Percentiles rank a stretch among this genome's conserved stretches.
Evolutionary conservation across 2,113 vertebrate species (phyloP).

Genomic region (Channa argus): DNA sequence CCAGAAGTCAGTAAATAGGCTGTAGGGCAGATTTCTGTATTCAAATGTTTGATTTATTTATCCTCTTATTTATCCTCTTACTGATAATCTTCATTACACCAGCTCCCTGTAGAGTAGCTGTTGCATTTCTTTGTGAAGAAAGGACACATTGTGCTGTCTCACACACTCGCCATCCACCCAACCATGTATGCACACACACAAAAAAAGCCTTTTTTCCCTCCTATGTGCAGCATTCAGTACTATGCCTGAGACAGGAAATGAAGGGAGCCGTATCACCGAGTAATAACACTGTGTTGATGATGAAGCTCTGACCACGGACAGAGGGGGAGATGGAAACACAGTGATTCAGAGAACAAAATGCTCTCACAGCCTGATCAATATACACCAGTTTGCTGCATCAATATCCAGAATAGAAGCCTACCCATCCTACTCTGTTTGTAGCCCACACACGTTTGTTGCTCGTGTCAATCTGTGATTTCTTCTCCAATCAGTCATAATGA

Average conservation of each 20-base stretch:
- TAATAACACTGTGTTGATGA: conserved; percentile 68
- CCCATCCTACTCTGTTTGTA: conserved; percentile 54
- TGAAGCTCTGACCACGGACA: conserved; percentile 56
- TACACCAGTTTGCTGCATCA: conserved; percentile 34
- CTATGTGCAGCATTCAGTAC: conserved; percentile 44
- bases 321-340: conserved; percentile 63
- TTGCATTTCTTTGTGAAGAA: conserved; percentile 58
- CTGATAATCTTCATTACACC: conserved; percentile 28
- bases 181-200: not conserved
- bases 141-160: conserved; percentile 37
- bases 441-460: conserved; percentile 51
- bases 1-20: not conserved
- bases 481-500: conserved; percentile 27
- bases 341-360: conserved; percentile 58
- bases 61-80: too few species aligned
- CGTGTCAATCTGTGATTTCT: conserved; percentile 41
- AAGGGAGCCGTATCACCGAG: conserved; percentile 68
- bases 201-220: not conserved
- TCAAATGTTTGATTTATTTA: conserved; percentile 10
- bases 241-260: conserved; percentile 73
- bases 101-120: conserved; percentile 24
- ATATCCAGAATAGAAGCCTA: conserved; percentile 50
- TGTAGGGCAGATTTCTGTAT: not conserved
- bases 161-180: conserved; percentile 19
- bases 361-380: conserved; percentile 65